Base-by-base conservation (phyloP, 2,888 invertebrate species). In the Amitus sp. region DNA sequence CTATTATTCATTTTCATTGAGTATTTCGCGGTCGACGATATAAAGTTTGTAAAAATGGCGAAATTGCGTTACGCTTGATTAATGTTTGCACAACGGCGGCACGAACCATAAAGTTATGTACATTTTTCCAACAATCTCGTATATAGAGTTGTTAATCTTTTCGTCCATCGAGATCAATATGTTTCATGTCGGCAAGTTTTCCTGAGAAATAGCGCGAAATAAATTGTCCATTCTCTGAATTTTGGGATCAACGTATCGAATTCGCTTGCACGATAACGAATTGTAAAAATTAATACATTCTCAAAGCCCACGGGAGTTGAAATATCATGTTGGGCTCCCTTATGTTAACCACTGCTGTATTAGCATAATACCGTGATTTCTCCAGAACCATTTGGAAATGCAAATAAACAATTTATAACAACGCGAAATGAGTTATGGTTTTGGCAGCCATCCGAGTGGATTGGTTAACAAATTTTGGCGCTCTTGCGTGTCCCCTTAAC, bases 401-500 rank as follows among this genome's bases (percentile, higher is more conserved):
- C 80, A 82, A 82, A 82, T 82, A 82, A 82, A 82, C 81, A 82
- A 82, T 82, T 82, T 82, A 79, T 79, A 80, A 82, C 77, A 79
- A 79, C 79, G 77, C 77, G 74, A 79, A 78, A 76, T 75, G 75
- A 73, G 74, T 71, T 62, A 64, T 70, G 67, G 67, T 68, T 70
- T 62, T 68, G 67, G 67, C 71, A 56, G 46, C 30, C 39, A 39
- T 42, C 46, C 39, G 47, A 37, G 48, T 49, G 42, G 33, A 43
- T 39, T 18, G 10, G 39, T 42, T 42, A 19, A 10, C 2, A 20
- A 12, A 23, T 3, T 23, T 23, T 23, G 23, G 4, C n/a, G n/a
- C n/a, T n/a, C n/a, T n/a, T n/a, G n/a, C n/a, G n/a, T n/a, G n/a
- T n/a, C n/a, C n/a, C n/a, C n/a, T n/a, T n/a, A n/a, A n/a, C n/a